phyloP scores from a whole-genome alignment of 2,113 vertebrate genomes.

The Opisthocomus hoazin region DNA sequence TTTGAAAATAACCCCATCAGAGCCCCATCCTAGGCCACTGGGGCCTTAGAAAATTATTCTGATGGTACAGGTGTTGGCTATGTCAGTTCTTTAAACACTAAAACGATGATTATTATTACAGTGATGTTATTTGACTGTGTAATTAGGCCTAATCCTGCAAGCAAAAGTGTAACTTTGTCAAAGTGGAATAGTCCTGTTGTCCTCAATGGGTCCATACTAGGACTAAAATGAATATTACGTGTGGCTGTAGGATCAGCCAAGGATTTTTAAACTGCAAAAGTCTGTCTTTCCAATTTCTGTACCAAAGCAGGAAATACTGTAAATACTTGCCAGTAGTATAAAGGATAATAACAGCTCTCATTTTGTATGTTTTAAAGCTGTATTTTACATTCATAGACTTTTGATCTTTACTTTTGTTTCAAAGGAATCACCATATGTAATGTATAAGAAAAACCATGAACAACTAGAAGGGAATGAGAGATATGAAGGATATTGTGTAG shows the following conservation, averaged over 20 bases:
- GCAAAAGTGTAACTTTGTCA: background rate
- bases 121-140: background rate
- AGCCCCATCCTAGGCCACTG: background rate
- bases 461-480: conserved; percentile 98
- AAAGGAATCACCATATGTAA: conserved; percentile 99
- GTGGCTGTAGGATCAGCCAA: background rate
- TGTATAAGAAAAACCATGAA: conserved; percentile 99
- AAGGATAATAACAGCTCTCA: conserved; percentile 24
- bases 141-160: background rate
- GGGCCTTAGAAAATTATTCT: background rate
- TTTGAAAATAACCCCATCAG: conserved; percentile 24
- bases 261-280: background rate
- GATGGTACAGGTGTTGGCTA: background rate
- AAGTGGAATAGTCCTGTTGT: background rate
- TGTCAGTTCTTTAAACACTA: background rate
- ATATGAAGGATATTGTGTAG: conserved; percentile 99
- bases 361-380: conserved; percentile 68
- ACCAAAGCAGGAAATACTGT: conserved; percentile 12
- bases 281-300: background rate
- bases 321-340: conserved; percentile 4
- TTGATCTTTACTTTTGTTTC: conserved; percentile 72
- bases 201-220: background rate
- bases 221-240: background rate
- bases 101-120: background rate
- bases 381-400: conserved; percentile 75